These are phyloP conservation scores for Aphodius sticticus DNA, from an alignment of 2,888 invertebrate genomes.

Conservation along the genomic window DNA sequence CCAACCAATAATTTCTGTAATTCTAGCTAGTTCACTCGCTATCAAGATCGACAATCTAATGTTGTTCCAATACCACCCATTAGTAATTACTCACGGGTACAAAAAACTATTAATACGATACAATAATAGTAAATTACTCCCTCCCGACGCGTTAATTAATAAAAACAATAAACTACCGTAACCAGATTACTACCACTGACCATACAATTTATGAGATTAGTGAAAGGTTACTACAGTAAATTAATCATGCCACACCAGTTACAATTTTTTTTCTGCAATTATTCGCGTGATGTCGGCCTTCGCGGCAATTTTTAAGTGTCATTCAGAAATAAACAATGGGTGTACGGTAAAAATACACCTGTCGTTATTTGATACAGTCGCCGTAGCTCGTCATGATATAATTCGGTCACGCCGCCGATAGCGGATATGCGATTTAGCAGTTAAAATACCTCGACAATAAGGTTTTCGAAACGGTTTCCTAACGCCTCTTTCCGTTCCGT, in stretches of 20 bases:
- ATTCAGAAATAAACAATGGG: not conserved
- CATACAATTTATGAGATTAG: not conserved
- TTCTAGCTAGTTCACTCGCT: not conserved
- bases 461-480: not conserved
- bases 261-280: not conserved
- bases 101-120: not conserved
- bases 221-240: constrained; percentile 4
- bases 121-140: not conserved
- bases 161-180: not conserved
- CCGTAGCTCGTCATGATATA: not conserved
- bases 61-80: not conserved
- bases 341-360: not conserved
- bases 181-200: not conserved
- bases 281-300: not conserved
- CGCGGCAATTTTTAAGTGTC: not conserved
- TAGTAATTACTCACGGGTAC: not conserved
- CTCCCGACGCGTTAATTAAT: not conserved
- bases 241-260: not conserved
- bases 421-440: not conserved
- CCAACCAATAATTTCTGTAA: not conserved
- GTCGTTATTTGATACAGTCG: not conserved
- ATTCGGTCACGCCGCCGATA: not conserved
- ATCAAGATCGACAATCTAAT: not conserved
- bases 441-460: not conserved
- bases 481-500: not conserved